Evolutionary conservation across 1,140 invertebrate genomes (phyloP), one percentile per base, ranked within the genome.

Genomic region (Drosophila kikkawai): DNA sequence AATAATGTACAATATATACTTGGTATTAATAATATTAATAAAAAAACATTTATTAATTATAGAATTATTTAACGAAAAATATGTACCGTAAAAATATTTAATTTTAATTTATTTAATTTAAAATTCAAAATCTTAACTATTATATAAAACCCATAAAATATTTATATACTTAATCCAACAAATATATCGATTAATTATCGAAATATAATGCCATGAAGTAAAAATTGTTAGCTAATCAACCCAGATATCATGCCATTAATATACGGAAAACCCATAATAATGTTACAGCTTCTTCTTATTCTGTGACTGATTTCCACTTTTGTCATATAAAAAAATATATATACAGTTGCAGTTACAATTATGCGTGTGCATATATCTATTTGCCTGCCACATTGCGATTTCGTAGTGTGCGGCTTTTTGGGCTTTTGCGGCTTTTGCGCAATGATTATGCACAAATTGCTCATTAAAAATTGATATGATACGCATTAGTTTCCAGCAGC

Each of bases 391-490:
- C 68, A 47, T 34, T 58, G 17, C 29, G 66, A 73, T 73, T 71
- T 47, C 66, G 53, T 53, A 71, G 57, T 53, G 74, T 77, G 56
- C 66, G 75, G 66, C 74, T 76, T 76, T 71, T 70, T 57, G 53
- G 74, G 73, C 50, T 67, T 79, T 78, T 77, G 61, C 17, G 78
- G 71, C 78, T 74, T 64, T 44, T 50, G 53, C 45, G 12, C 44
- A 55, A 53, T 82, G 69, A 76, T 79, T 79, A 71, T 82, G 75
- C 75, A 86, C 77, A 86, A 79, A 79, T 86, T 82, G 69, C 65
- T 61, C 73, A 86, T 86, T 76, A 71, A 78, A 77, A 79, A 75
- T 84, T 74, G 65, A 85, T 82, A 50, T 60, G 53, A 51, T 71
- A 59, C 55, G 64, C 55, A 82, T 78, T 78, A 74, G 67, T 32